Evolutionary conservation across 2,888 invertebrate genomes (phyloP).

Genomic region (Tuberolachnus salignus): DNA sequence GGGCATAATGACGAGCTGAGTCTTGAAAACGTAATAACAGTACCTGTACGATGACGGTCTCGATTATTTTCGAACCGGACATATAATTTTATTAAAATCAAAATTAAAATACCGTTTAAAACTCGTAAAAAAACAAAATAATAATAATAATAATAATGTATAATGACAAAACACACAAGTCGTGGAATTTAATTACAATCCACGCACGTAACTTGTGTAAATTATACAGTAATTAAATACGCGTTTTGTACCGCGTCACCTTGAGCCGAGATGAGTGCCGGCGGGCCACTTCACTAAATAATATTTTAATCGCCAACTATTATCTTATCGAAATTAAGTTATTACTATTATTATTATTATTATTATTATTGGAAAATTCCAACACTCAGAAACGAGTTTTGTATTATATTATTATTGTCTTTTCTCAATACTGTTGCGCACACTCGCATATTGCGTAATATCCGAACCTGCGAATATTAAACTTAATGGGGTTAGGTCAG

Average conservation of each 20-base stretch:
- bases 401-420: background rate
- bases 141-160: background rate
- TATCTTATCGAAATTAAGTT: slow-evolving; percentile 19
- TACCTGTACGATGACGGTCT: no score
- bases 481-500: no score
- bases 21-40: no score
- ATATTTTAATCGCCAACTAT: background rate
- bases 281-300: background rate
- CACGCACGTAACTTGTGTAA: background rate
- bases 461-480: no score
- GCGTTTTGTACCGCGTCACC: background rate
- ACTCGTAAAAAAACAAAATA: no score
- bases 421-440: no score
- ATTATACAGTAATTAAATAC: background rate
- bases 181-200: slow-evolving; percentile 16
- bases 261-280: background rate
- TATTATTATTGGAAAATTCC: no score
- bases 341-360: background rate
- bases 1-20: no score
- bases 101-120: background rate
- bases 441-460: no score
- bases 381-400: background rate
- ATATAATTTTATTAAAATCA: no score
- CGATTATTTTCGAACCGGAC: no score
- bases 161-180: background rate